phyloP scores from a whole-genome alignment of 64 coral and sea anemone genomes.

The Stichodactyla mertensii region DNA sequence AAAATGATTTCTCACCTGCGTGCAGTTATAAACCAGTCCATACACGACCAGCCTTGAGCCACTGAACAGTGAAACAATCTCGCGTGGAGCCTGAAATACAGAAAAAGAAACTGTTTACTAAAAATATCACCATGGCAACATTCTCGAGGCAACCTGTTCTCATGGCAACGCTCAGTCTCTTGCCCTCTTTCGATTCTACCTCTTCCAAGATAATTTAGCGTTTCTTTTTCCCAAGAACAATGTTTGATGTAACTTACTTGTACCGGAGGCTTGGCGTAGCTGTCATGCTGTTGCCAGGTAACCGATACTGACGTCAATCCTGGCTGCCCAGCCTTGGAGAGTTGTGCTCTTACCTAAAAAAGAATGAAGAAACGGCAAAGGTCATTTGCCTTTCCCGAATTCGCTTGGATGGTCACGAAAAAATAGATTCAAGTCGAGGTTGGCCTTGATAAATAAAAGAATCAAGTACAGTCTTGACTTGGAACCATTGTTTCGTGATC shows the following conservation, averaged over 20 bases:
- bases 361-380: not conserved
- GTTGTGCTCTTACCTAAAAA: conserved; percentile 58
- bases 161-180: not conserved
- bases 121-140: not conserved
- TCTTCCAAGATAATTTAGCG: not conserved
- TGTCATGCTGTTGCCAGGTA: conserved; percentile 95
- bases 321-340: conserved; percentile 82
- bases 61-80: conserved; percentile 83
- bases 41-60: conserved; percentile 93
- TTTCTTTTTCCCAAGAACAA: not conserved
- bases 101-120: not conserved
- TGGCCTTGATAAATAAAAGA: no score
- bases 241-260: conserved; percentile 8
- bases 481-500: no score
- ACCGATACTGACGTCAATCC: conserved; percentile 87
- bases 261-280: conserved; percentile 46
- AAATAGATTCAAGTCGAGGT: no score
- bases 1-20: conserved; percentile 56
- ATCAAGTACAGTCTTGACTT: no score
- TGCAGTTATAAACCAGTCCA: conserved; percentile 87
- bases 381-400: no score
- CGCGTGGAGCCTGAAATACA: conserved; percentile 61
- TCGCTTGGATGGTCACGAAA: no score
- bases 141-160: not conserved
- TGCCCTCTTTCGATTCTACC: not conserved